These are phyloP conservation scores for Hyperoplus immaculatus DNA, from an alignment of 2,797 vertebrate species.

Conservation along the genomic window DNA sequence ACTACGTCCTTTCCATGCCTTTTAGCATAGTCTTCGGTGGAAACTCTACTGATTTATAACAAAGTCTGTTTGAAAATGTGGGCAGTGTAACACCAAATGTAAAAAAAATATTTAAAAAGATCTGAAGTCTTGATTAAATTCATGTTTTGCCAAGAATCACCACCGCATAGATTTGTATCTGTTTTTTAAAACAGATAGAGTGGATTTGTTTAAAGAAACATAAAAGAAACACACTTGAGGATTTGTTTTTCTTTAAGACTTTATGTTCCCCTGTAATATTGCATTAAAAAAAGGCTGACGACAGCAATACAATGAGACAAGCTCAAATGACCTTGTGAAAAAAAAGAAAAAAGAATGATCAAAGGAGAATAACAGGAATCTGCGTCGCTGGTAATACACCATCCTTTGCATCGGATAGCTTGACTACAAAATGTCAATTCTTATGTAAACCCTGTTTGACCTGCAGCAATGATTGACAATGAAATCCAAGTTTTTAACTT, in stretches of 20 bases:
- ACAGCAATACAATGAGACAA: conserved; percentile 60
- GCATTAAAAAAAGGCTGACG: conserved; percentile 69
- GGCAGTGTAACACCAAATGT: not conserved
- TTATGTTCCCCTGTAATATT: conserved; percentile 63
- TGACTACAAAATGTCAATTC: conserved; percentile 10
- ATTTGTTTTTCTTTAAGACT: conserved; percentile 58
- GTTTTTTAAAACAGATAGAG: too few relatives aligned
- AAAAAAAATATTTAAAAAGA: not conserved
- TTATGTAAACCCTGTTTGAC: conserved; percentile 43
- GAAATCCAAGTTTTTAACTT: conserved; percentile 6
- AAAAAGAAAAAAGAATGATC: conserved; percentile 43
- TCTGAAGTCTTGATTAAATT: too few relatives aligned
- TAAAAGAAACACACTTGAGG: conserved; percentile 3
- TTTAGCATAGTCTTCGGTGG: not conserved
- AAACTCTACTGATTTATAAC: not conserved
- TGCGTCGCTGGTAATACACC: conserved; percentile 34
- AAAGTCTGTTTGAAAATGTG: not conserved
- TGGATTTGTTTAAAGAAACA: not conserved
- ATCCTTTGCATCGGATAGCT: conserved; percentile 9
- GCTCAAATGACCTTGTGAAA: conserved; percentile 44
- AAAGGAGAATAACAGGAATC: conserved; percentile 27
- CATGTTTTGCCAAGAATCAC: not conserved
- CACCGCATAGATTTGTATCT: too few relatives aligned
- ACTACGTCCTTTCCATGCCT: not conserved
- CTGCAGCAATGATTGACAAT: conserved; percentile 39